These are phyloP conservation scores for Colletes latitarsis DNA, from an alignment of 1,140 invertebrate species.

Conservation along the genomic window DNA sequence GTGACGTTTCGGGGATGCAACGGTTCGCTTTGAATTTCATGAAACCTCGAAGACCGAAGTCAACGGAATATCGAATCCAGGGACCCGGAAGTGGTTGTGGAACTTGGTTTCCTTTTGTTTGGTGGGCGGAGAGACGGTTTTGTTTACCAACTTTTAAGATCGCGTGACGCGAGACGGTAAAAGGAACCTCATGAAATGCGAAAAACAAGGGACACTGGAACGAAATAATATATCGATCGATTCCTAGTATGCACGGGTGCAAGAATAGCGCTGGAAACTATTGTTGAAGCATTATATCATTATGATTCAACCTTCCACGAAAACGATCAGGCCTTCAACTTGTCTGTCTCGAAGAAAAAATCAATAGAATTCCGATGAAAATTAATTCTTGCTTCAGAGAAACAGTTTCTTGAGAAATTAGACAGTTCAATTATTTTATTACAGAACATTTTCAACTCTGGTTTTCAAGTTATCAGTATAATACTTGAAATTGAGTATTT, in stretches of 20 bases:
- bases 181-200: background rate
- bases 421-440: no score
- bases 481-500: no score
- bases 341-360: background rate
- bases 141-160: background rate
- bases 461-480: no score
- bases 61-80: background rate
- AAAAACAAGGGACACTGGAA: background rate
- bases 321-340: constrained; percentile 15
- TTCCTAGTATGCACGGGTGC: constrained; percentile 5
- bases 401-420: no score
- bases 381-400: no score
- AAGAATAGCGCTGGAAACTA: constrained; percentile 40
- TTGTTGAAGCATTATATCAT: constrained; percentile 9
- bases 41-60: background rate
- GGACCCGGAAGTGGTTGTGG: background rate
- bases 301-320: constrained; percentile 13
- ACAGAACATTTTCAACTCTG: no score
- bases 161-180: background rate
- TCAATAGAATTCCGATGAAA: background rate
- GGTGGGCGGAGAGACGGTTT: no score
- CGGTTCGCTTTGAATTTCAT: background rate
- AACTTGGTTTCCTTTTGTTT: background rate
- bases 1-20: background rate
- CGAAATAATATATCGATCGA: constrained; percentile 36